A percentile compares a stretch with the other conserved stretches of the same genome.
These are phyloP conservation scores for Pinna nobilis DNA, from an alignment of 1,140 invertebrate genomes.

Conservation along the genomic window DNA sequence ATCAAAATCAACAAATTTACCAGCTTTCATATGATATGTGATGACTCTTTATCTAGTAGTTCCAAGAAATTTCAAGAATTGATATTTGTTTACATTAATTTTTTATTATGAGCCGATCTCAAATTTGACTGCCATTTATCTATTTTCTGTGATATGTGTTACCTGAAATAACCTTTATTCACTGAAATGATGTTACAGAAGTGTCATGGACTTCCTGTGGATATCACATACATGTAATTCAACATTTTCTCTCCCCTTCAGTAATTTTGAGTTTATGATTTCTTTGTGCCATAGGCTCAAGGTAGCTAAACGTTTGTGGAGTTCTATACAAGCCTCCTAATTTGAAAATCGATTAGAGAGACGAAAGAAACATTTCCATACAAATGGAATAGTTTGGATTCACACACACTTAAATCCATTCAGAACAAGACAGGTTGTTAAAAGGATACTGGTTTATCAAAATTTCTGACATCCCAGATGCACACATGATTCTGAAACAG, in stretches of 20 bases:
- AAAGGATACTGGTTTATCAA: conserved; percentile 87
- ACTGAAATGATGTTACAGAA: too few relatives aligned
- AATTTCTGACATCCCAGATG: conserved; percentile 91
- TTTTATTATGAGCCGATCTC: too few relatives aligned
- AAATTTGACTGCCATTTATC: too few relatives aligned
- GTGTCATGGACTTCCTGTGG: too few relatives aligned
- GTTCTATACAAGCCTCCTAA: background rate
- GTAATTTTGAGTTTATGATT: background rate
- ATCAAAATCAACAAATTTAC: too few relatives aligned
- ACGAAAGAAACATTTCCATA: background rate
- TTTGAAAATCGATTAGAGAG: background rate
- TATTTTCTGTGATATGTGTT: too few relatives aligned
- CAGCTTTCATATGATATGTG: too few relatives aligned
- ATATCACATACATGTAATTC: too few relatives aligned
- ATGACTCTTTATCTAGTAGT: too few relatives aligned
- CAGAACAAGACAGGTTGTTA: background rate
- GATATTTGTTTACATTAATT: too few relatives aligned
- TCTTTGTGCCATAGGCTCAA: background rate
- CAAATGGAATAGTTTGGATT: background rate
- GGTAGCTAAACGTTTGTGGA: background rate
- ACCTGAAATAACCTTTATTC: too few relatives aligned
- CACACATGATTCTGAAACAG: conserved; percentile 74
- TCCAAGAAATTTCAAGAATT: too few relatives aligned
- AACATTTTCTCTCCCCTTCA: background rate
- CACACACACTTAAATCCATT: background rate